Evolutionary conservation across 2,888 invertebrate genomes (phyloP).

Genomic region (Kryphioiulus occultus): DNA sequence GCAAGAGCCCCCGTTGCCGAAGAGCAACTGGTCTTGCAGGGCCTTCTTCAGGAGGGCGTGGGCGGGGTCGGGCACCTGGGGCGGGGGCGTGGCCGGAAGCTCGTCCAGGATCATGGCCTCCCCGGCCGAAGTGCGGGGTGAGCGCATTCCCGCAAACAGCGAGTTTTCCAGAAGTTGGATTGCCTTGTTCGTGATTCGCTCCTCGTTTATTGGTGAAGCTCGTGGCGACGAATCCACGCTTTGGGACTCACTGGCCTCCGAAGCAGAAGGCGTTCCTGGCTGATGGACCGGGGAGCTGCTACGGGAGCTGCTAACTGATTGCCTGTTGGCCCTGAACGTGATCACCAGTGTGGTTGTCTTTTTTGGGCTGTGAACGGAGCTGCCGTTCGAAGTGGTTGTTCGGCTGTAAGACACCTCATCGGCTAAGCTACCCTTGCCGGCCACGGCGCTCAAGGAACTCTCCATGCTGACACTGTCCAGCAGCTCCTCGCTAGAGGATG

Average conservation of each 20-base stretch:
- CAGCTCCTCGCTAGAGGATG: conserved; percentile 33
- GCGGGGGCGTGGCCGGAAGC: neutral
- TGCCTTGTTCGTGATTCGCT: neutral
- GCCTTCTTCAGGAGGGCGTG: conserved; percentile 49
- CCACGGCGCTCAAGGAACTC: conserved; percentile 7
- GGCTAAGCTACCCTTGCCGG: conserved; percentile 21
- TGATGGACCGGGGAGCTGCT: conserved; percentile 41
- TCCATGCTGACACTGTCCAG: conserved; percentile 26
- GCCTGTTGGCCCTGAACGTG: conserved; percentile 29
- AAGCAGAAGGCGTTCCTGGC: neutral
- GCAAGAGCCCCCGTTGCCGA: conserved; percentile 25
- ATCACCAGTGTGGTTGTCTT: conserved; percentile 45
- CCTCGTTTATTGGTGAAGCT: conserved; percentile 44
- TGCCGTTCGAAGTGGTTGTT: neutral
- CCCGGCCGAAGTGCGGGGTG: conserved; percentile 52
- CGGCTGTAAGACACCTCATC: neutral
- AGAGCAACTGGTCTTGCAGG: conserved; percentile 48
- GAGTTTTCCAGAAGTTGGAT: conserved; percentile 41
- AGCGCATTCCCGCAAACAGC: conserved; percentile 42
- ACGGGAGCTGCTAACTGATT: conserved; percentile 32
- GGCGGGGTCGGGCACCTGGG: neutral
- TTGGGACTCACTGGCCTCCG: conserved; percentile 48
- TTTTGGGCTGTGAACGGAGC: neutral
- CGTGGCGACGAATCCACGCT: conserved; percentile 48
- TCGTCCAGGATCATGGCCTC: conserved; percentile 51